These are phyloP conservation scores for Potamarius usumacintae DNA, from an alignment of 2,113 vertebrate genomes.

Conservation along the genomic window DNA sequence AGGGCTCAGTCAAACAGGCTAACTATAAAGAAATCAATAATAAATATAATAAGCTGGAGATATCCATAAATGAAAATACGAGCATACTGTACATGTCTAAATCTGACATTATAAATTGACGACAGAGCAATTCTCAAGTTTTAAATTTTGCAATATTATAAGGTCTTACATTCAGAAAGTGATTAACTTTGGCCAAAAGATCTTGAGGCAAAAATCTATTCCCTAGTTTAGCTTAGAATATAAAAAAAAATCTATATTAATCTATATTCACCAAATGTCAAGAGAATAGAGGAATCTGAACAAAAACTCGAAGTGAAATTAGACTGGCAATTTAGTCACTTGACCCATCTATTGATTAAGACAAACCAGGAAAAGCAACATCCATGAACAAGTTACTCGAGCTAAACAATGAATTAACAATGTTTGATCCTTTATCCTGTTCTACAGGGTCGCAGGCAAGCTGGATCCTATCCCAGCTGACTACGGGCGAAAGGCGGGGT, in stretches of 20 bases:
- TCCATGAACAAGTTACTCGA: neutral
- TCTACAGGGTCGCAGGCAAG: too few species aligned
- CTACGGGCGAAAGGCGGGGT: too few species aligned
- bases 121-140: constrained; percentile 23
- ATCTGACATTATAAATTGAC: neutral
- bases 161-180: constrained; percentile 12
- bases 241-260: constrained; percentile 52
- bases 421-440: too few species aligned
- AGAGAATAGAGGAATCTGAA: constrained; percentile 25
- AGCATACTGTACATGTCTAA: neutral
- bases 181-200: constrained; percentile 28
- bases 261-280: constrained; percentile 35
- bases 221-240: constrained; percentile 40
- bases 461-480: too few species aligned
- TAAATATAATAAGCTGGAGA: neutral
- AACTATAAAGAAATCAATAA: neutral
- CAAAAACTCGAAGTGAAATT: constrained; percentile 58
- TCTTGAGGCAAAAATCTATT: constrained; percentile 46
- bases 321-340: constrained; percentile 46
- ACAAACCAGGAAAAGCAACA: constrained; percentile 10
- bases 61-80: neutral
- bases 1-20: neutral
- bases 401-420: neutral
- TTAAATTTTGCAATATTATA: constrained; percentile 1
- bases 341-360: constrained; percentile 57